Percentiles rank a stretch among this genome's conserved stretches.
These are phyloP conservation scores for Cotesia typhae DNA, from an alignment of 1,140 invertebrate genomes.

Conservation along the genomic window DNA sequence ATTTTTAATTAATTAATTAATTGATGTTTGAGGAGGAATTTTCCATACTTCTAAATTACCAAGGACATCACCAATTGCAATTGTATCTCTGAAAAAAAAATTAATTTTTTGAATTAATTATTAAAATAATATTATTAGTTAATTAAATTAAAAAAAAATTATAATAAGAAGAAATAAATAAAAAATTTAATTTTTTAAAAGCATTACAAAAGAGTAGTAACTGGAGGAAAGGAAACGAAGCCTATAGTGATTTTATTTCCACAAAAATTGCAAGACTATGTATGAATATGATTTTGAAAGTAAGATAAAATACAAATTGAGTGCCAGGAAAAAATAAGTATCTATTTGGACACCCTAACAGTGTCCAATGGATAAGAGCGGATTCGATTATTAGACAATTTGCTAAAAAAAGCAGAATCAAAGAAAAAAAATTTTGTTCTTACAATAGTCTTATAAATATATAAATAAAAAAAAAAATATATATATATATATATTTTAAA, in stretches of 20 bases:
- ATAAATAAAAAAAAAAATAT: too few species aligned
- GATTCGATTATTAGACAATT: constrained; percentile 22
- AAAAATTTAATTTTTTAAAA: neutral
- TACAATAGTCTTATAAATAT: too few species aligned
- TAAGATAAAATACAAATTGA: neutral
- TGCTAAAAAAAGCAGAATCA: constrained; percentile 16
- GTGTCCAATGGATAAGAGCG: neutral
- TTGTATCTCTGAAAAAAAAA: constrained; percentile 52
- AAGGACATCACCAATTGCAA: constrained; percentile 52
- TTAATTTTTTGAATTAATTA: too few species aligned
- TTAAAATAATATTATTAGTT: too few species aligned
- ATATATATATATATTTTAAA: too few species aligned
- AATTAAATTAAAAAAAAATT: too few species aligned
- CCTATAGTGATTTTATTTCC: constrained; percentile 14
- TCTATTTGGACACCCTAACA: constrained; percentile 19
- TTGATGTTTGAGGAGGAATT: constrained; percentile 51
- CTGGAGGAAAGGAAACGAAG: constrained; percentile 11
- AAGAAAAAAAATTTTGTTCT: too few species aligned
- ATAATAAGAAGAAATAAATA: too few species aligned
- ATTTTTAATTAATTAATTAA: neutral
- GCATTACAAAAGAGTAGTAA: constrained; percentile 19
- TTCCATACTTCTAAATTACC: constrained; percentile 61
- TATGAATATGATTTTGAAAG: neutral
- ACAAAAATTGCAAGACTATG: constrained; percentile 12
- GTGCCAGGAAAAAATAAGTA: constrained; percentile 5